Evolutionary conservation across 2,797 vertebrate species (phyloP).

Genomic region (Myripristis murdjan): DNA sequence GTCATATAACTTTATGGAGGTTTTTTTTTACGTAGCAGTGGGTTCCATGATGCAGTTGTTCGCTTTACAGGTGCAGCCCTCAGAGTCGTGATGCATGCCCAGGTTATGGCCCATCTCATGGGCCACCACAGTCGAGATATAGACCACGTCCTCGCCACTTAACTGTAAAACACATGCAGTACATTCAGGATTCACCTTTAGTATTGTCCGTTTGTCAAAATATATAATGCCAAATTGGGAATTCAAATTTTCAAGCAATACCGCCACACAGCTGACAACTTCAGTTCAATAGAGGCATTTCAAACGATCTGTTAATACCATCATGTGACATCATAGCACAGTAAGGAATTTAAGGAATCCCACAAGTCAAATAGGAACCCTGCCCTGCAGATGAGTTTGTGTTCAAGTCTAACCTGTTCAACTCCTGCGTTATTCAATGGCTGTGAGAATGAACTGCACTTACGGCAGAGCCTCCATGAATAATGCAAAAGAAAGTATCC

Average conservation of each 20-base stretch:
- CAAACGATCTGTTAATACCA: background rate
- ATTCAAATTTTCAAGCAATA: background rate
- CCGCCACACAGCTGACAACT: background rate
- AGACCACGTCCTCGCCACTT: slow-evolving; percentile 20
- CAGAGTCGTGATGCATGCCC: slow-evolving; percentile 89
- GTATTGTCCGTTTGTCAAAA: background rate
- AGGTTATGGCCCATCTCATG: slow-evolving; percentile 94
- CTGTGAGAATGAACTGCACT: slow-evolving; percentile 16
- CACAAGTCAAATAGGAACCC: background rate
- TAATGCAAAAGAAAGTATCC: slow-evolving; percentile 72
- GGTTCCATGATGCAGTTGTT: slow-evolving; percentile 86
- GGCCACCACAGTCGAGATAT: slow-evolving; percentile 86
- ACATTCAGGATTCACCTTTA: slow-evolving; percentile 12
- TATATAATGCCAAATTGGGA: background rate
- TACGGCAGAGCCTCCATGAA: slow-evolving; percentile 49
- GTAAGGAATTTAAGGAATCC: slow-evolving; percentile 33
- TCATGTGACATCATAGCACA: background rate
- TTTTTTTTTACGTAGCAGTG: slow-evolving; percentile 78
- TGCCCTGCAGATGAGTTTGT: background rate
- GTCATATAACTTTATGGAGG: background rate
- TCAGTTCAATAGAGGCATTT: background rate
- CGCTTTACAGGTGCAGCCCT: slow-evolving; percentile 63
- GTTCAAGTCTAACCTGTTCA: slow-evolving; percentile 52
- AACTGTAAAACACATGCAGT: slow-evolving; percentile 73
- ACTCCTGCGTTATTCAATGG: slow-evolving; percentile 18